Evolutionary conservation across 2,797 vertebrate species (phyloP), one percentile per base, ranked within the genome.

Genomic region (Botia almorhae): DNA sequence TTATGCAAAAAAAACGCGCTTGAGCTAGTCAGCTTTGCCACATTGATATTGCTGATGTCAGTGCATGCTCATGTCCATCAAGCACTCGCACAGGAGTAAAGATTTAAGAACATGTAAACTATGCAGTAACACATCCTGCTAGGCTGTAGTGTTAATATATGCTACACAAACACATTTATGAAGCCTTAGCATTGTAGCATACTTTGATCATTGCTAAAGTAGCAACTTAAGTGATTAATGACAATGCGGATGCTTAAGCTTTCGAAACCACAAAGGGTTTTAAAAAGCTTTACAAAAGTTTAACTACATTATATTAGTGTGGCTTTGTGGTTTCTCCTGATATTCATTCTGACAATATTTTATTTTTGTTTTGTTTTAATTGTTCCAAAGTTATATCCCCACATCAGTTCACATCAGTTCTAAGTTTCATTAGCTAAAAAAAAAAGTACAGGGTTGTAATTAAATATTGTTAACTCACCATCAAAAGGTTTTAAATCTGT

Each of bases 61-160:
- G 78, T 48, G 85, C 81, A 82, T 83, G 81, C 39, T 76, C 71
- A 39, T 71, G 23, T 63, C 82, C 74, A 33, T 69, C 55, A 58
- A 78, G 77, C 77, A 74, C 56, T 46, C 71, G 70, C 75, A 79
- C 78, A 71, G 58, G 58, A 77, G 56, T 55, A 74, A 29, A 82
- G 67, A 43, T 7, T 4, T 81, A 29, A 55, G 71, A 60, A 72
- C 53, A 78, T 82, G 19, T 72, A 68, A 76, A 79, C 81, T 81
- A 83, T 83, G 83, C 83, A 85, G 80, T 39, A n/a, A 65, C 2
- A 75, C 69, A 73, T 64, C 26, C 13, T 70, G 65, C 67, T 80
- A 74, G 13, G 1, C 67, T 71, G 80, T 56, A 67, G 46, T 56
- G 21, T 61, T 43, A 53, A 39, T 70, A 69, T 58, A 39, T 23